Percentiles rank a stretch among this genome's conserved stretches.
Evolutionary conservation across 2,113 vertebrate species (phyloP).

Genomic region (Hypomesus transpacificus): DNA sequence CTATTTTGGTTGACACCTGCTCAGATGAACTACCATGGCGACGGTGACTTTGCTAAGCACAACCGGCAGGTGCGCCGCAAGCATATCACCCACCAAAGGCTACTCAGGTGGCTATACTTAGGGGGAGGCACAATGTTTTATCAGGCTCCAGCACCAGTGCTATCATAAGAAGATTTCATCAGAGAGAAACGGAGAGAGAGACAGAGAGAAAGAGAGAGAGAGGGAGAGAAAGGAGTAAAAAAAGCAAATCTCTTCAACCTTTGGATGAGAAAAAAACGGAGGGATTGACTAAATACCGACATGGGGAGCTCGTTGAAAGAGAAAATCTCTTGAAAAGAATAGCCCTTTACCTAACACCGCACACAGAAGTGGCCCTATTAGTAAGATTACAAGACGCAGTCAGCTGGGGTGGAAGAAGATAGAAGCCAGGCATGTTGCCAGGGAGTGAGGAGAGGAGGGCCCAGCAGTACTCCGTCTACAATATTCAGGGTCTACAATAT

Average conservation of each 20-base stretch:
- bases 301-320: slow-evolving; percentile 20
- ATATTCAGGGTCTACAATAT: too few species aligned
- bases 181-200: slow-evolving; percentile 22
- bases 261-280: slow-evolving; percentile 43
- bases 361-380: slow-evolving; percentile 39
- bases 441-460: too few species aligned
- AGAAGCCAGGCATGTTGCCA: too few species aligned
- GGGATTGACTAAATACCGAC: slow-evolving; percentile 50
- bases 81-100: slow-evolving; percentile 52
- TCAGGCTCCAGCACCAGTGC: slow-evolving; percentile 40
- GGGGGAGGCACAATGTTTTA: slow-evolving; percentile 46
- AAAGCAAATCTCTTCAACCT: slow-evolving; percentile 59
- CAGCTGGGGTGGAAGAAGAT: too few species aligned
- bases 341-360: slow-evolving; percentile 36
- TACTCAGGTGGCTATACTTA: slow-evolving; percentile 61
- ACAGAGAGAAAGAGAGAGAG: too few species aligned
- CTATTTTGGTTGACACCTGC: slow-evolving; percentile 63
- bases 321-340: slow-evolving; percentile 42
- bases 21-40: slow-evolving; percentile 59
- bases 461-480: too few species aligned
- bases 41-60: slow-evolving; percentile 49
- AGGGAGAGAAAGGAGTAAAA: too few species aligned
- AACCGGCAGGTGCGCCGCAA: slow-evolving; percentile 54
- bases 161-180: slow-evolving; percentile 55
- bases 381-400: slow-evolving; percentile 43